Evolutionary conservation across 2,888 invertebrate species (phyloP), one percentile per base, ranked within the genome.

Genomic region (Eurois occulta): DNA sequence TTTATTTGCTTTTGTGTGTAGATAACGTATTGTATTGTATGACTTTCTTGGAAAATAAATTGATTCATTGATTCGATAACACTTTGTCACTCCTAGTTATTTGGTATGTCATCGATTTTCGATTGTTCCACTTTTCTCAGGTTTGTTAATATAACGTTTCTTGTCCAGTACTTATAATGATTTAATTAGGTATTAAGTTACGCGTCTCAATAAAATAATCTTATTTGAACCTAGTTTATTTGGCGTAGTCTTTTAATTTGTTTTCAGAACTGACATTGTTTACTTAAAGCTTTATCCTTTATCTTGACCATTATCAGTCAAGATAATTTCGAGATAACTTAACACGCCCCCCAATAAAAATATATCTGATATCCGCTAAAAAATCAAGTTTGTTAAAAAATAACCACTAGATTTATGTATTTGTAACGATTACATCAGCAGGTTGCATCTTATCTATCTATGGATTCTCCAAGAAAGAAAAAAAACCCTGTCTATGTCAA

Each of bases 331-430:
- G 24, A 74, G 81, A 77, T 85, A 77, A 70, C 71, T 58, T 69
- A 32, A 79, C 85, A 81, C 82, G 74, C 82, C 86, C 77, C 86
- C 86, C 66, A 43, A 11, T 77, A 64, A 72, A 85, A 67, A 73
- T 73, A 70, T 55, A 11, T n/a, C 41, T 46, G 24, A 65, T 65
- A 80, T 64, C 67, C 46, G 16, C 43, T 35, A 69, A 32, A n/a
- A 43, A 76, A 58, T 65, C 24, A 69, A 28, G 69, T 75, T 55
- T 38, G 16, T 55, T 28, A 21, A 65, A 48, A 65, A 43, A 55
- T n/a, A 43, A 28, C 11, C 38, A 24, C 10, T 35, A 16, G n/a
- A n/a, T n/a, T 4, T 8, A 18, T 28, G 52, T 18, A 55, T 18
- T 28, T 65, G 35, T 79, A 46, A 72, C 60, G 28, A 82, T 77